These are phyloP conservation scores for Clepsis dumicolana DNA, from an alignment of 2,888 invertebrate genomes.

Conservation along the genomic window DNA sequence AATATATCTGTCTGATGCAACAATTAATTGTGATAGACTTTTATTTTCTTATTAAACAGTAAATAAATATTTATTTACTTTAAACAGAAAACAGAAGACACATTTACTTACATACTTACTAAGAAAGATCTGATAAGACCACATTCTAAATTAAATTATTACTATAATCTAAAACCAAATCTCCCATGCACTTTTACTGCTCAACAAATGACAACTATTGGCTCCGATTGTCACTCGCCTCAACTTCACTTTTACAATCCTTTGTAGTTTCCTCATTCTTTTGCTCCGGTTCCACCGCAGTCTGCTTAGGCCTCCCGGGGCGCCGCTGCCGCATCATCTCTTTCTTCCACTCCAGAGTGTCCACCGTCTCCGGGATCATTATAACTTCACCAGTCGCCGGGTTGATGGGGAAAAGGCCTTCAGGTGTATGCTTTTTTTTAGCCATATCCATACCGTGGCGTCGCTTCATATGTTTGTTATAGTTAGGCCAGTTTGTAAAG, in stretches of 20 bases:
- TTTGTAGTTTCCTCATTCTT: constrained; percentile 3
- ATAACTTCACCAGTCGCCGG: constrained; percentile 59
- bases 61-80: too few species aligned
- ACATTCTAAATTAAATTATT: too few species aligned
- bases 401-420: constrained; percentile 67
- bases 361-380: constrained; percentile 56
- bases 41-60: too few species aligned
- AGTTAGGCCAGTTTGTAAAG: constrained; percentile 92
- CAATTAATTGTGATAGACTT: too few species aligned
- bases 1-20: too few species aligned
- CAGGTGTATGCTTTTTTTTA: constrained; percentile 59
- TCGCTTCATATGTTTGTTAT: constrained; percentile 92
- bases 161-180: too few species aligned
- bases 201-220: constrained; percentile 15
- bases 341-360: constrained; percentile 65
- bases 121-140: too few species aligned
- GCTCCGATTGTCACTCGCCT: constrained; percentile 7
- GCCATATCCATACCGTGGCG: constrained; percentile 84
- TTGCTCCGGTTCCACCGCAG: constrained; percentile 4
- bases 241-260: constrained; percentile 31
- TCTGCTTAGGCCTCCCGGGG: constrained; percentile 50
- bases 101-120: too few species aligned
- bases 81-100: too few species aligned
- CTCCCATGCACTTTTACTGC: background rate
- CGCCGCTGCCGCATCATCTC: constrained; percentile 54